phyloP scores from a whole-genome alignment of 2,888 invertebrate genomes.

The Biston betularia region DNA sequence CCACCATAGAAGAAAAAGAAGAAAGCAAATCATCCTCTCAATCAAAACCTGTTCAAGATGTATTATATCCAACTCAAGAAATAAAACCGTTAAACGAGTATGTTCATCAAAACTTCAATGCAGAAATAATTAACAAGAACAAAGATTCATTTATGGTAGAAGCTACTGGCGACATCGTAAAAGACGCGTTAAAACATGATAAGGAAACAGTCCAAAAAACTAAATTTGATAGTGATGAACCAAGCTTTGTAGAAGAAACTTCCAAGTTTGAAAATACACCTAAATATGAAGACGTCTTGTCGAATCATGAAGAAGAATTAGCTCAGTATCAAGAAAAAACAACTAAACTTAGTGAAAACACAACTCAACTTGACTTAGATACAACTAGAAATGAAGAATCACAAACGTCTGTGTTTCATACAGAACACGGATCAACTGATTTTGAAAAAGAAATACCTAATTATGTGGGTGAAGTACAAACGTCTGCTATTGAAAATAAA shows the following conservation, averaged over 20 bases:
- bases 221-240: conserved; percentile 9
- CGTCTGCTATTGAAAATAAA: conserved; percentile 3
- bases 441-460: conserved; percentile 14
- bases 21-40: conserved; percentile 25
- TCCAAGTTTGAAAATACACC: conserved; percentile 1
- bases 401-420: conserved; percentile 1
- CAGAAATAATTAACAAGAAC: conserved; percentile 23
- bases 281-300: background rate
- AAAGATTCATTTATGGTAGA: conserved; percentile 24
- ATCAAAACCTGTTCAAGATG: conserved; percentile 52
- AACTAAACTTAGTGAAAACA: background rate
- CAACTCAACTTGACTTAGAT: conserved; percentile 1
- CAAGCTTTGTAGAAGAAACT: conserved; percentile 8
- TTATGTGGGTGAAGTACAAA: background rate
- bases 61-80: conserved; percentile 69
- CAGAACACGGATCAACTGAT: conserved; percentile 1
- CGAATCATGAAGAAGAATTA: background rate
- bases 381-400: conserved; percentile 10
- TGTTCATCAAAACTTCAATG: conserved; percentile 12
- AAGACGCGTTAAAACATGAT: conserved; percentile 18
- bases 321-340: background rate
- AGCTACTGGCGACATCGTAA: conserved; percentile 1
- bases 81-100: conserved; percentile 64
- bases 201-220: conserved; percentile 7
- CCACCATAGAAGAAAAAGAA: conserved; percentile 40